These are phyloP conservation scores for Manis crassicaudata DNA, from an alignment of 2,797 vertebrate genomes.

Conservation along the genomic window DNA sequence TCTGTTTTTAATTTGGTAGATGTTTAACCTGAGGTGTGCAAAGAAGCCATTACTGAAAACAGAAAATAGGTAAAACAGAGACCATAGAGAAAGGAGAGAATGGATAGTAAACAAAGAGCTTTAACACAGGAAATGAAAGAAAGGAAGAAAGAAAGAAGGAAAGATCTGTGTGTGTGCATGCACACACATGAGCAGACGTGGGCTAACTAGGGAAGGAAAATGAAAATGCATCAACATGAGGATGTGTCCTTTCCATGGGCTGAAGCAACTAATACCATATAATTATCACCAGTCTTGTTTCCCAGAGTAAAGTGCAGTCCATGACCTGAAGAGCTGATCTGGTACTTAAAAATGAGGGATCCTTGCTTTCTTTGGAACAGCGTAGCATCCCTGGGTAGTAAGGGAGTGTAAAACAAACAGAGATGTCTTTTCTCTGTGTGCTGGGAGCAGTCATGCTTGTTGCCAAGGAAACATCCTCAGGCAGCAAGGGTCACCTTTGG, in stretches of 20 bases:
- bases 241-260: background rate
- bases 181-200: no score
- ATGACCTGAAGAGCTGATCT: background rate
- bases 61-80: background rate
- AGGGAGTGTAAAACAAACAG: background rate
- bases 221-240: background rate
- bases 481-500: conserved; percentile 61
- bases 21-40: background rate
- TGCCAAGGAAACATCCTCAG: conserved; percentile 70
- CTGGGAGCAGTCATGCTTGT: conserved; percentile 56
- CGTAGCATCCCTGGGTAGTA: background rate
- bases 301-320: background rate
- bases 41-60: background rate
- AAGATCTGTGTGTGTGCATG: fast-evolving
- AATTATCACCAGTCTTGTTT: background rate
- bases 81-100: background rate
- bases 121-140: background rate
- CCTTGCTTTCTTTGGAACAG: background rate
- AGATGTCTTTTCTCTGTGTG: background rate
- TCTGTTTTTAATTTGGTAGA: background rate
- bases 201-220: background rate
- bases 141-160: background rate
- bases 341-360: background rate
- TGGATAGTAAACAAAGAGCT: background rate
- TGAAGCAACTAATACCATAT: background rate